Evolutionary conservation across 37 sponge, comb jelly and placozoan species (phyloP), one percentile per base, ranked within the genome.

Genomic region (Dysidea cf. avara): DNA sequence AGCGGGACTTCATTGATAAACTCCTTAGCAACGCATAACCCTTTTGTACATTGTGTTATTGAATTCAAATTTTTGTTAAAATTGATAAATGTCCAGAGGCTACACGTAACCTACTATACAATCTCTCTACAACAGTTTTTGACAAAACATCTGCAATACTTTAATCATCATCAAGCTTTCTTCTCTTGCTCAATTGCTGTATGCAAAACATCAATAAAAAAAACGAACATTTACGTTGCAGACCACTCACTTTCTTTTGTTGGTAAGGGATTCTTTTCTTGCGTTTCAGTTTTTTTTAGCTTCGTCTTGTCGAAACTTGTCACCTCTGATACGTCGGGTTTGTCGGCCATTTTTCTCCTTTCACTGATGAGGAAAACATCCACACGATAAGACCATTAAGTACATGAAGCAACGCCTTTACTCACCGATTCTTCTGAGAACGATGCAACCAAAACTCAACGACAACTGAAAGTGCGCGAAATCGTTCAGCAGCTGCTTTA

Each of bases 231-330:
- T 28, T 28, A 25, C 68, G 47, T 46, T 43, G 9, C 46, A 31
- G 29, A 31, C 2, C 5, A 86, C 91, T 79, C 54, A 93, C 94
- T 85, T 34, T 88, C 94, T 81, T 80, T 84, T 17, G 94, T 93
- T 34, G 94, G 94, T 7, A 93, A 79, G 5, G 94, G 58, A 61
- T 93, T 93, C 79, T 85, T 93, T 78, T 93, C 94, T 49, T 88
- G 69, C 2, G 86, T 85, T 38, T 84, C 86, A 0, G 91, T 84
- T 49, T 84, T 76, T 82, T 93, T 93, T 59, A 93, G 56, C 76
- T 88, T 84, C 50, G 64, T 61, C 75, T 89, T 89, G 69, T 93
- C 94, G 64, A 93, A 93, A 14, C 47, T 71, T 4, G 78, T 77
- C 17, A 93, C 86, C 0, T 43, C 94, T 14, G 82, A 81, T 20